Base-by-base conservation (phyloP, 2,888 invertebrate species). In the Chrysolina haemoptera region DNA sequence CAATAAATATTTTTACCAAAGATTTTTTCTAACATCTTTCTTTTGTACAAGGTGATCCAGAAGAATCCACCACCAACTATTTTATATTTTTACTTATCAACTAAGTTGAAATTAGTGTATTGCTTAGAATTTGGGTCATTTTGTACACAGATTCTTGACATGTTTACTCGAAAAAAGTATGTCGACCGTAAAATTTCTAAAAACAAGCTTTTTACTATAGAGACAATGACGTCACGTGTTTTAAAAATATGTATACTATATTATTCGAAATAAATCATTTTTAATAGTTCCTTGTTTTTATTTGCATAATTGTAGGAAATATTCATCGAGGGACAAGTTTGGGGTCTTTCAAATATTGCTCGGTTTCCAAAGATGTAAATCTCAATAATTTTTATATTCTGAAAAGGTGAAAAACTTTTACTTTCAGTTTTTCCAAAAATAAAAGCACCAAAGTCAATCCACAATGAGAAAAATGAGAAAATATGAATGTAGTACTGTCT, bases 1-100 rank as follows among this genome's bases (percentile, higher is more conserved):
- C 63, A 79, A 78, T 76, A 75, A 78, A 78, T 72, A 68, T 75
- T 76, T 79, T 78, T 79, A 79, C 79, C 79, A 79, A 79, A 79
- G 79, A 75, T 71, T 71, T 76, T 70, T 69, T 73, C 69, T 41
- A 62, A 40, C 70, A 40, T 65, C 41, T 63, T 72, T 68, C 73
- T 63, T 74, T 66, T 71, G 41, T 73, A 53, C 67, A 63, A 35
- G 62, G 63, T 73, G 71, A 73, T 73, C 68, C 55, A 65, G 43
- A 43, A 14, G 14, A 43, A 43, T 12, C 14, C 14, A 14, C 43
- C 2, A 12, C 10, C 9, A 3, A 67, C 27, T 18, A 18, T n/a
- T 67, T 46, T 20, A 41, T 14, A 53, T 16, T 55, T 53, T 35
- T 9, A 50, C 20, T 67, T 50, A 27, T 41, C 14, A 66, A 46